Evolutionary conservation across 2,797 vertebrate species (phyloP), one percentile per base, ranked within the genome.

Genomic region (Sebastolobus altivelis): DNA sequence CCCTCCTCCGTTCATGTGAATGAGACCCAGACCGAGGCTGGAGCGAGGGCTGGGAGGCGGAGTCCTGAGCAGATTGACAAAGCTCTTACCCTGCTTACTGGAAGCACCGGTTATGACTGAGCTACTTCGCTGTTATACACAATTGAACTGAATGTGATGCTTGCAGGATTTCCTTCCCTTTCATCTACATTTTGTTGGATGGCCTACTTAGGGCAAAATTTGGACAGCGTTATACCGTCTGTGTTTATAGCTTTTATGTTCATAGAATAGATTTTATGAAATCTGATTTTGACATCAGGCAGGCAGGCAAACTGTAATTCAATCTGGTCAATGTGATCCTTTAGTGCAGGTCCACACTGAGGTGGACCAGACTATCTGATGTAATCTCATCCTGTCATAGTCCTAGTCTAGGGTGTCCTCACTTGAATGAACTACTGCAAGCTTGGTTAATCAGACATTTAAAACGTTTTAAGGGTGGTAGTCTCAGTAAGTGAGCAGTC

Each of bases 381-480:
- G 4, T 22, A 43, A 56, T 18, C 16, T 67, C 18, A 54, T 61
- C 25, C 25, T 18, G 18, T 31, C 5, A 8, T 14, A 3, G 14
- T 54, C 29, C 49, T 54, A 4, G 16, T 75, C 9, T 59, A 33
- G 12, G 22, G 2, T 60, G 22, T 59, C 55, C 29, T 62, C 20
- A 46, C 18, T 25, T 67, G 5, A 29, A n/a, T 67, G 2, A 75
- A 58, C 10, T 4, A 40, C 49, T 7, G 22, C 18, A 18, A 9
- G 7, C 25, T 69, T 70, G 18, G 29, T 80, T 43, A 49, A 70
- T 65, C 38, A 55, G 35, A 68, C 27, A 9, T 80, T 69, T 81
- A 40, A 65, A 38, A 60, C 20, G 8, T 38, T n/a, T 46, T 2
- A 58, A 65, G 31, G 37, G 11, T 62, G n/a, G 27, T 55, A 55